These are phyloP conservation scores for Lampris incognitus DNA, from an alignment of 2,113 vertebrate species.

Conservation along the genomic window DNA sequence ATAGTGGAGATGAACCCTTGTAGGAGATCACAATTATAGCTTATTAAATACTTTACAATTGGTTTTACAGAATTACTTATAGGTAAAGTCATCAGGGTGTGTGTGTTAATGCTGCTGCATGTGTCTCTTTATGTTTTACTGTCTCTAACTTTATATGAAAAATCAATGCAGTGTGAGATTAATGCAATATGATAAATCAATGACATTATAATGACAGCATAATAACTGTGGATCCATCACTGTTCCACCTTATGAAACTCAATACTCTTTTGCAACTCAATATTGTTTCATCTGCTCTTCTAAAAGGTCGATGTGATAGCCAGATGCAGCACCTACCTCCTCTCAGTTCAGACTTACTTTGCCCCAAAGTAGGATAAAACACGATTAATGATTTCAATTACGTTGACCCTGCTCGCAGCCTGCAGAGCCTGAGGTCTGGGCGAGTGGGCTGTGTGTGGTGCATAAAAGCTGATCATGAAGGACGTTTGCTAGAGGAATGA, in stretches of 20 bases:
- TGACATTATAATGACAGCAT: conserved; percentile 49
- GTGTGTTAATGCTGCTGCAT: background rate
- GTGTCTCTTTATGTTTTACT: conserved; percentile 9
- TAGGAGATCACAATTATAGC: no score
- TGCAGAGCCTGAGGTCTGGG: conserved; percentile 72
- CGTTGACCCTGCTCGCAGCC: conserved; percentile 72
- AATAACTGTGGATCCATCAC: conserved; percentile 48
- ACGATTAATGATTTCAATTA: conserved; percentile 83
- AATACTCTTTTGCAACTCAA: conserved; percentile 54
- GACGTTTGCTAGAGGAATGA: conserved; percentile 77
- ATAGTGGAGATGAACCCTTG: no score
- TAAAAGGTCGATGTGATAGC: conserved; percentile 67
- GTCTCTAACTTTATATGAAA: conserved; percentile 7
- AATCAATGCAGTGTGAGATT: conserved; percentile 40
- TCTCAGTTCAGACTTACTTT: conserved; percentile 73
- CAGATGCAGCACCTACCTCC: conserved; percentile 69
- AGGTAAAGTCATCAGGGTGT: background rate
- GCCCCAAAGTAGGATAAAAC: conserved; percentile 79
- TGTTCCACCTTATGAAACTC: conserved; percentile 53
- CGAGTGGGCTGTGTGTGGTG: conserved; percentile 58
- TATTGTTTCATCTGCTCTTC: conserved; percentile 64
- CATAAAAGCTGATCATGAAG: conserved; percentile 74
- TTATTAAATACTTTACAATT: no score
- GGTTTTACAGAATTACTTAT: no score
- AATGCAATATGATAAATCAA: conserved; percentile 52